Evolutionary conservation across 2,888 invertebrate species (phyloP).

Genomic region (Drosophila falleni): DNA sequence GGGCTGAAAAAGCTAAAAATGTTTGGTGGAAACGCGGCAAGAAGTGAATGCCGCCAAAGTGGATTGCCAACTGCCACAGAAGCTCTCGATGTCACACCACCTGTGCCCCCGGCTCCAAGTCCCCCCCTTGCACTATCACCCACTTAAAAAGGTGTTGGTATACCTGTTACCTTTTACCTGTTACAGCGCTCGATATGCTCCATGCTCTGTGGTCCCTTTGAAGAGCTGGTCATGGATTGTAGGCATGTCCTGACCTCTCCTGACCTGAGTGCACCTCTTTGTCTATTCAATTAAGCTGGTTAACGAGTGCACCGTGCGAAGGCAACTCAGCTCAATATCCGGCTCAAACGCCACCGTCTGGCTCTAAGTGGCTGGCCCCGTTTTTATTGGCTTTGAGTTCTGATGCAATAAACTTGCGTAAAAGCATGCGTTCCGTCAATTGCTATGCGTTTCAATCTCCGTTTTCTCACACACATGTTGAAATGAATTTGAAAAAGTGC

Average conservation of each 20-base stretch:
- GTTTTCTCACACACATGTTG: not conserved
- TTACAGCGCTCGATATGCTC: conserved; percentile 12
- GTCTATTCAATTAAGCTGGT: conserved; percentile 74
- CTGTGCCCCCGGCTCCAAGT: not conserved
- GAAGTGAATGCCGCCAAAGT: conserved; percentile 65
- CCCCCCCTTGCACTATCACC: not conserved
- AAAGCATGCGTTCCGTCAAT: conserved; percentile 60
- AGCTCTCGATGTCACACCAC: conserved; percentile 2
- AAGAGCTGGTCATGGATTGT: conserved; percentile 19
- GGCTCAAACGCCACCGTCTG: conserved; percentile 25
- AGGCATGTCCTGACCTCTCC: not conserved
- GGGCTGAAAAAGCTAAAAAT: conserved; percentile 70
- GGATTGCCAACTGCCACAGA: conserved; percentile 61
- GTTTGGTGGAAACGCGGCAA: conserved; percentile 62
- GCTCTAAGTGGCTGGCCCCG: conserved; percentile 52
- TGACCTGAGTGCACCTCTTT: conserved; percentile 47
- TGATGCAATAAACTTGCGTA: conserved; percentile 69
- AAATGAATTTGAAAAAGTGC: conserved; percentile 8
- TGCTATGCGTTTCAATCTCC: conserved; percentile 16
- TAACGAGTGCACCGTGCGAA: conserved; percentile 35
- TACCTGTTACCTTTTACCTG: conserved; percentile 32
- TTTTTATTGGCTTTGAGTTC: conserved; percentile 69
- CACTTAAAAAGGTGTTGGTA: conserved; percentile 40
- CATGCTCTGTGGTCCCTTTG: conserved; percentile 15
- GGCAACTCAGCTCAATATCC: conserved; percentile 36